Base-by-base conservation (phyloP, 2,113 vertebrate species). In the Perca flavescens region DNA sequence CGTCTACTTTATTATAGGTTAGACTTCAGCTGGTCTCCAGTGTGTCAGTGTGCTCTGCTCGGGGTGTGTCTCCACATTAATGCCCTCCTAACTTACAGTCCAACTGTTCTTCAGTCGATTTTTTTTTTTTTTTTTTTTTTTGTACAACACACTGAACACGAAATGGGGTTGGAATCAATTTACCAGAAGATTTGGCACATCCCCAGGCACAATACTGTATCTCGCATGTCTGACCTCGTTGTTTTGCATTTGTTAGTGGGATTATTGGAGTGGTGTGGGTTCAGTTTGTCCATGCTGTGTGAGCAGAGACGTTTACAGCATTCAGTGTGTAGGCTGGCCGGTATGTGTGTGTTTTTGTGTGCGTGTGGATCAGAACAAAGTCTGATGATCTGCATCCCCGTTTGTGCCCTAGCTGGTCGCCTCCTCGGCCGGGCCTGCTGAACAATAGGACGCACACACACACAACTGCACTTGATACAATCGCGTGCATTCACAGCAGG, bases 321-420 rank as follows among this genome's bases (percentile, higher is more conserved):
- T 60, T 40, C 15, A 8, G 54, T 54, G 60, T 58, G 75, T 83
- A 36, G 49, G 83, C 17, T 53, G 36, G 36, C 36, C 9, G 36
- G 36, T 7, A 36, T 40, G 60, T 66, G 6, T 73, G 25, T 50
- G 28, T 74, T 50, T 64, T 68, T 82, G 57, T 80, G 79, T 80
- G 77, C 79, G 75, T 86, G 53, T 82, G 76, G 57, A 65, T 80
- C 81, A 79, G 83, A 90, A 92, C 88, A 94, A 93, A 91, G 83
- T 80, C 74, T 10, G 63, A 80, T 43, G 77, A 84, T 90, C 78
- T 72, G 75, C 85, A 86, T 89, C 82, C 67, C 69, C 66, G 86
- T 89, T 91, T 86, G 86, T 86, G 72, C 82, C 89, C 86, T 91
- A 91, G 92, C 93, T 92, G 91, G 85, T 86, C 67, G 70, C 91